Conservation (phyloP, 2,888 invertebrate species). For the Trilocha varians region DNA sequence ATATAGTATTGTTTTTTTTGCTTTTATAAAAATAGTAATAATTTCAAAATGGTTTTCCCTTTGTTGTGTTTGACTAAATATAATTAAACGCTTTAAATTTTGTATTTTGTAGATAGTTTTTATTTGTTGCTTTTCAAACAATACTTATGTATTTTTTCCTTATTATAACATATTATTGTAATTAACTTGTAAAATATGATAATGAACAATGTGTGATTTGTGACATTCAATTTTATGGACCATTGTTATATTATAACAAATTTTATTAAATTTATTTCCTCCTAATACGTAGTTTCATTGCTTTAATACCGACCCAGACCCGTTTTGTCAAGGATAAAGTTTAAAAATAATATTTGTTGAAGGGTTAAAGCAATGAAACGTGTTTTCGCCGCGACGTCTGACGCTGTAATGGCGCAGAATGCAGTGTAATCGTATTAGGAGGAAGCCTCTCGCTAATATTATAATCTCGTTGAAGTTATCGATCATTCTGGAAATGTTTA, state of each 20-base stretch:
- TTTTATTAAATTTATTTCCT: slow-evolving; percentile 41
- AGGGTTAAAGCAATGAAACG: slow-evolving; percentile 69
- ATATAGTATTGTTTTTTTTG: too few relatives aligned
- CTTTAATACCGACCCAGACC: slow-evolving; percentile 52
- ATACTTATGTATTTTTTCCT: too few relatives aligned
- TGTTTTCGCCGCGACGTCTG: slow-evolving; percentile 13
- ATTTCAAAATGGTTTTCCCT: too few relatives aligned
- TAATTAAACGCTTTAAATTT: too few relatives aligned
- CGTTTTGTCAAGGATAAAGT: slow-evolving; percentile 12
- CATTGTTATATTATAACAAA: slow-evolving; percentile 32
- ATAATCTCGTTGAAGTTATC: slow-evolving; percentile 33
- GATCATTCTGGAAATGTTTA: slow-evolving; percentile 18
- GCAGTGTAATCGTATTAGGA: slow-evolving; percentile 10
- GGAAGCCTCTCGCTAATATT: slow-evolving; percentile 28
- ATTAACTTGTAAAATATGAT: too few relatives aligned
- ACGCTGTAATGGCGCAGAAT: slow-evolving; percentile 6
- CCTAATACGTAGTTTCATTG: slow-evolving; percentile 56
- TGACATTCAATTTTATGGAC: slow-evolving; percentile 10
- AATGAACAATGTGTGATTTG: too few relatives aligned
- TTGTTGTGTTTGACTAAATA: too few relatives aligned
- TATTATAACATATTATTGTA: too few relatives aligned
- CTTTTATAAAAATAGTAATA: too few relatives aligned
- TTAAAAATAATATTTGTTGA: slow-evolving; percentile 14
- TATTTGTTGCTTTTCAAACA: too few relatives aligned
- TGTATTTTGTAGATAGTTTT: too few relatives aligned